These are phyloP conservation scores for Naso thynnoides DNA, from an alignment of 2,797 vertebrate species.

Conservation along the genomic window DNA sequence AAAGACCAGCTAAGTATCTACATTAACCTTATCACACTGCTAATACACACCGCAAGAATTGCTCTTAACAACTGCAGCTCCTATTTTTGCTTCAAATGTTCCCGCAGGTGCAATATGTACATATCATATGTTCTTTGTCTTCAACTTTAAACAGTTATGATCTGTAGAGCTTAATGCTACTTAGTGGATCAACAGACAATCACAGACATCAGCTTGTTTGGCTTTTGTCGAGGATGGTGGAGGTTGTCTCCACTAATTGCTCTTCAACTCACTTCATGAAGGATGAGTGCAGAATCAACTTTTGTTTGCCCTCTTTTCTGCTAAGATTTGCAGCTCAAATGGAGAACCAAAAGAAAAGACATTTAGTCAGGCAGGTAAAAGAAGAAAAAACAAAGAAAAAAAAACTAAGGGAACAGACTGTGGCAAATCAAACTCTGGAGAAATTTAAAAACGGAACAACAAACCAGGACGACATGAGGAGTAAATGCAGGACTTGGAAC, in stretches of 20 bases:
- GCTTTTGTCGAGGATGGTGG: constrained; percentile 30
- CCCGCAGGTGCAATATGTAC: constrained; percentile 28
- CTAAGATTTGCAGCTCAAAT: background rate
- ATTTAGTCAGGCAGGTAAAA: too few relatives aligned
- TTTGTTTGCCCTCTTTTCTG: background rate
- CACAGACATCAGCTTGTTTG: constrained; percentile 23
- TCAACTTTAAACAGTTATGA: constrained; percentile 34
- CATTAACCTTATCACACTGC: constrained; percentile 15
- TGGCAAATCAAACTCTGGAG: too few relatives aligned
- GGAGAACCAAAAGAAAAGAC: too few relatives aligned
- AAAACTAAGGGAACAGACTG: too few relatives aligned
- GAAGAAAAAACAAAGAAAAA: too few relatives aligned
- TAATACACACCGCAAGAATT: background rate
- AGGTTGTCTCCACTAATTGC: constrained; percentile 34
- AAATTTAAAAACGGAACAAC: too few relatives aligned
- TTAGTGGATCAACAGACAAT: constrained; percentile 21
- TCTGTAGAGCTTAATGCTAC: constrained; percentile 16
- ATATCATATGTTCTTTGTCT: constrained; percentile 35
- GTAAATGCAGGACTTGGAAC: too few relatives aligned
- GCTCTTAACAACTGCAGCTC: constrained; percentile 26
- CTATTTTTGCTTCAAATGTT: constrained; percentile 12
- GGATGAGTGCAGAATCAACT: background rate
- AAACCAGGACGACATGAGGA: too few relatives aligned
- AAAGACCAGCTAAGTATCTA: constrained; percentile 23
- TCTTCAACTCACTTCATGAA: constrained; percentile 23